Conservation (phyloP, 1,140 invertebrate species). For the Platorchestia sp. region DNA sequence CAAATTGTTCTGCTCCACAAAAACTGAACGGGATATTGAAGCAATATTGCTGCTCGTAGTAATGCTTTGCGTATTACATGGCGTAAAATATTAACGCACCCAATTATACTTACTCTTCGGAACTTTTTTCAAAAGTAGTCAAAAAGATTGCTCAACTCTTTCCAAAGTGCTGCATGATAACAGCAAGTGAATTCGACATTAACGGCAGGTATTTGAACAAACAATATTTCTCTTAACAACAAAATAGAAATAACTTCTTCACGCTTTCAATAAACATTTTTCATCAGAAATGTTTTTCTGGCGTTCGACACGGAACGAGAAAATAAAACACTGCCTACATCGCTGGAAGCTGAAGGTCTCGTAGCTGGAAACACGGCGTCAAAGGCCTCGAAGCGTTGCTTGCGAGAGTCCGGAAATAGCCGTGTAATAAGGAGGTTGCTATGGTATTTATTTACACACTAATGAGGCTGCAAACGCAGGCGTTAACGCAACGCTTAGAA, state of each 20-base stretch:
- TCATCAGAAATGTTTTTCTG: neutral
- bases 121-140: neutral
- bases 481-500: neutral
- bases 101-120: neutral
- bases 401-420: neutral
- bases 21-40: neutral
- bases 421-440: conserved; percentile 10
- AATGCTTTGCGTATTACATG: neutral
- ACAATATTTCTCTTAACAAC: neutral
- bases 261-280: neutral
- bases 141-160: neutral
- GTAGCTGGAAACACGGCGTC: neutral
- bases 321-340: neutral
- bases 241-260: neutral
- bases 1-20: neutral
- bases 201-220: neutral
- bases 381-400: neutral
- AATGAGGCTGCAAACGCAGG: conserved; percentile 8
- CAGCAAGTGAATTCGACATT: neutral
- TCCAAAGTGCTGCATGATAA: neutral
- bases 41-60: neutral
- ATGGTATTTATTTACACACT: neutral
- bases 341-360: neutral
- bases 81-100: neutral
- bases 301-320: neutral